Percentiles rank a stretch among this genome's conserved stretches.
These are phyloP conservation scores for Epistrophella euchroma DNA, from an alignment of 2,888 invertebrate species.

Conservation along the genomic window DNA sequence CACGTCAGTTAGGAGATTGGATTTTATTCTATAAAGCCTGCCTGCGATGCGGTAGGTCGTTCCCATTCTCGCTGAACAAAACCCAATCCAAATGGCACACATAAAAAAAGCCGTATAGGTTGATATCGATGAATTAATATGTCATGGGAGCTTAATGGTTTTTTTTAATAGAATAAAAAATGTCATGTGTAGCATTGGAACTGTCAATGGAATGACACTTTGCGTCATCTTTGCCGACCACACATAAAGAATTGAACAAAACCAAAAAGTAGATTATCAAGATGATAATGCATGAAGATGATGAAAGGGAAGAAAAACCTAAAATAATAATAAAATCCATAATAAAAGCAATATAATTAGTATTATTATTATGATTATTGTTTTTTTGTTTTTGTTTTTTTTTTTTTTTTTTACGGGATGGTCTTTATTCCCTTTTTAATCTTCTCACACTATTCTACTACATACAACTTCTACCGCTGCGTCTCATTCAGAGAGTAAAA, in stretches of 20 bases:
- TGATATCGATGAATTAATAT: conserved; percentile 68
- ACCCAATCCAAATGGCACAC: conserved; percentile 56
- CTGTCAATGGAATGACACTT: conserved; percentile 39
- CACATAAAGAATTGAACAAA: conserved; percentile 28
- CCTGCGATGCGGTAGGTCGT: conserved; percentile 71
- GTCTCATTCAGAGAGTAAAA: conserved; percentile 76
- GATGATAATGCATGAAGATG: not conserved
- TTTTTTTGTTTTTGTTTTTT: not conserved
- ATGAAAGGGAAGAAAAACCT: conserved; percentile 11
- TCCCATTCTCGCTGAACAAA: conserved; percentile 50
- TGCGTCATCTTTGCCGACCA: conserved; percentile 37
- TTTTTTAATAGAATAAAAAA: conserved; percentile 56
- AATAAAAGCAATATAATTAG: conserved; percentile 72
- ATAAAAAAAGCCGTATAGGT: conserved; percentile 61
- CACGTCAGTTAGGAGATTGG: conserved; percentile 71
- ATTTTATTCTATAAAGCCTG: conserved; percentile 66
- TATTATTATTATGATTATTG: conserved; percentile 72
- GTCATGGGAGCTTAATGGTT: conserved; percentile 73
- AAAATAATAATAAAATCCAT: conserved; percentile 25
- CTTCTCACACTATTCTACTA: conserved; percentile 6
- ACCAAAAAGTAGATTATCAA: conserved; percentile 29
- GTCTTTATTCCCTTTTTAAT: conserved; percentile 11
- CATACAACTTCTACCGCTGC: conserved; percentile 21
- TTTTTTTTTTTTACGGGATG: conserved; percentile 17
- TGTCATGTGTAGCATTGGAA: conserved; percentile 50